phyloP scores from a whole-genome alignment of 2,888 invertebrate species.

The Empis stercorea region DNA sequence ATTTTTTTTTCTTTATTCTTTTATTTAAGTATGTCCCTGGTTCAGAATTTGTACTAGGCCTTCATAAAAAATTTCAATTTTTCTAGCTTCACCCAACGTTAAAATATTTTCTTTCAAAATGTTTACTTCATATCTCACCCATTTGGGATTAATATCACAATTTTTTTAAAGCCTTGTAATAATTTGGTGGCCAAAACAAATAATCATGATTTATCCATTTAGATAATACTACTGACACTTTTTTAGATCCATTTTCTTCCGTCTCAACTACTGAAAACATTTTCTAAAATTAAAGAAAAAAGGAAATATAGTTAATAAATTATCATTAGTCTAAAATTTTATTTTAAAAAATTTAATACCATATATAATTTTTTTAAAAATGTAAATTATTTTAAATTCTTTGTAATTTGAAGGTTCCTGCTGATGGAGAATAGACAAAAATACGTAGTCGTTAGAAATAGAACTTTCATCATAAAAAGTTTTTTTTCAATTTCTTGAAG shows the following conservation, averaged over 20 bases:
- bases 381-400: no score
- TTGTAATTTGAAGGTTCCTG: no score
- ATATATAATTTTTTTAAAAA: no score
- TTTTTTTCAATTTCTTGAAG: no score
- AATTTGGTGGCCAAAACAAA: neutral
- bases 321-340: no score
- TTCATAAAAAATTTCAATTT: neutral
- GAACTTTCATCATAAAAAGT: no score
- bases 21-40: neutral
- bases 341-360: no score
- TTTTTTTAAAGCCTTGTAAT: neutral
- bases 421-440: neutral
- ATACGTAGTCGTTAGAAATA: no score
- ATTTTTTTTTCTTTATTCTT: no score
- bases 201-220: constrained; percentile 1
- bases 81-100: neutral
- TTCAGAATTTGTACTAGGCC: neutral
- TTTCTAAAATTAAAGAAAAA: neutral
- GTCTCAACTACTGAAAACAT: neutral
- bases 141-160: neutral
- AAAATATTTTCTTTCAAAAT: neutral
- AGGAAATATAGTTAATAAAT: no score
- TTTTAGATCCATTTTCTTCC: neutral
- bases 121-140: neutral
- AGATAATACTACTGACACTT: constrained; percentile 1